Percentiles rank a stretch among this genome's conserved stretches.
These are phyloP conservation scores for Drosophila longiperda DNA, from an alignment of 2,888 invertebrate genomes.

Conservation along the genomic window DNA sequence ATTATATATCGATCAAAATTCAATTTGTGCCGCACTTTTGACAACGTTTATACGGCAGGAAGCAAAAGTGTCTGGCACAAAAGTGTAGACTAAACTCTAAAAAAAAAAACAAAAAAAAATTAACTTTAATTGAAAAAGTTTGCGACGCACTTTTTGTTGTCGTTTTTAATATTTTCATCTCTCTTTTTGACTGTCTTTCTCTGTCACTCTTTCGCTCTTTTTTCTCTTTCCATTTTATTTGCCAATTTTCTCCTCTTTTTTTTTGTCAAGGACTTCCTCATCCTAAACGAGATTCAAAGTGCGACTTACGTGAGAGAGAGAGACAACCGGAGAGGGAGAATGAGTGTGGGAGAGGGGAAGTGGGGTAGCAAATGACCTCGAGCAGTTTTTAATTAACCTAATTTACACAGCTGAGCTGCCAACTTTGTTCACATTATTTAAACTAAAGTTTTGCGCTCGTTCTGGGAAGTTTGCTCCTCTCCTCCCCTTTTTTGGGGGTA, in stretches of 20 bases:
- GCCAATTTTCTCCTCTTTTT: constrained; percentile 26
- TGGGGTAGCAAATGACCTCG: constrained; percentile 56
- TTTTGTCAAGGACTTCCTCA: neutral
- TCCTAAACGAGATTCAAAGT: constrained; percentile 32
- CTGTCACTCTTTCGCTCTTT: neutral
- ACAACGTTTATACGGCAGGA: constrained; percentile 58
- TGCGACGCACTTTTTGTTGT: constrained; percentile 63
- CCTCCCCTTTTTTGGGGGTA: neutral
- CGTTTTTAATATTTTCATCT: constrained; percentile 38
- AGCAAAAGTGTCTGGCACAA: constrained; percentile 13
- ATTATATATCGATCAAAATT: constrained; percentile 82
- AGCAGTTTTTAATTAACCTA: constrained; percentile 80
- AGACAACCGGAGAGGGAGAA: neutral
- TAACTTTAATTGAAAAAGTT: constrained; percentile 80
- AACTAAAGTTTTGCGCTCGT: constrained; percentile 28
- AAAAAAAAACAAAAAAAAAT: constrained; percentile 50
- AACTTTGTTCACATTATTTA: constrained; percentile 58
- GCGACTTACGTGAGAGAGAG: constrained; percentile 47
- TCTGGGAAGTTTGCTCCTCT: neutral
- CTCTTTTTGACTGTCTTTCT: neutral
- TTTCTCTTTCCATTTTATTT: constrained; percentile 12
- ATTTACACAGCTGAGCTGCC: constrained; percentile 65
- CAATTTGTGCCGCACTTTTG: constrained; percentile 76
- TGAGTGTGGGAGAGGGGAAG: neutral
- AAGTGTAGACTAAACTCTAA: neutral